Percentiles rank a stretch among this genome's conserved stretches.
phyloP scores from a whole-genome alignment of 2,888 invertebrate genomes.

The Anthophora plumipes region DNA sequence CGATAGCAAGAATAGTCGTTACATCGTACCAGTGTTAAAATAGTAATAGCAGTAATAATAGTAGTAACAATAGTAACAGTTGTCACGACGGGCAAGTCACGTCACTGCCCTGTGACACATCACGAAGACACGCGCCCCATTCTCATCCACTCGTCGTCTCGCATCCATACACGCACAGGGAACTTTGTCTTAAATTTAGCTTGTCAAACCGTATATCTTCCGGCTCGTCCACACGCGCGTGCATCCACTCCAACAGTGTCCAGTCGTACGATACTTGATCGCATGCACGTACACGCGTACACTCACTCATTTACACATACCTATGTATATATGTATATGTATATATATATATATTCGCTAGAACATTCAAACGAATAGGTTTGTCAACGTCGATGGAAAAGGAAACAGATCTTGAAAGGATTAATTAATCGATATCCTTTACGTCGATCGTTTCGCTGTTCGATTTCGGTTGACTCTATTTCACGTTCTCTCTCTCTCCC shows the following conservation, averaged over 20 bases:
- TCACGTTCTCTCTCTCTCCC: not conserved
- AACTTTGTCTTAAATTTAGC: constrained; percentile 63
- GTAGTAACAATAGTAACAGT: constrained; percentile 65
- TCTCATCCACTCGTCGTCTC: constrained; percentile 34
- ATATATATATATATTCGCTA: no score
- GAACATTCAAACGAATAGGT: no score
- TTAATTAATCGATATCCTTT: no score
- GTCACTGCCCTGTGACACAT: constrained; percentile 35
- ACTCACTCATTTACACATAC: not conserved
- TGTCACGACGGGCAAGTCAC: constrained; percentile 33
- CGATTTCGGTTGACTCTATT: not conserved
- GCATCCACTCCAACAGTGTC: not conserved
- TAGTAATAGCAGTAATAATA: constrained; percentile 57
- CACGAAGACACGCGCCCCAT: constrained; percentile 37
- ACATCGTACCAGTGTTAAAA: constrained; percentile 55
- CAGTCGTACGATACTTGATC: not conserved
- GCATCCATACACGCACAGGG: constrained; percentile 41
- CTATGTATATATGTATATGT: no score
- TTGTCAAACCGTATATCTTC: constrained; percentile 9
- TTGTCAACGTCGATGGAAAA: constrained; percentile 4
- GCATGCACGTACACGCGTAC: constrained; percentile 13
- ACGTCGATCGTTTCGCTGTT: no score
- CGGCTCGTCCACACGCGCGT: constrained; percentile 23
- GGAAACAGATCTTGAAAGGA: not conserved
- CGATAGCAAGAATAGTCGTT: constrained; percentile 57